Evolutionary conservation across 2,888 invertebrate genomes (phyloP).

Genomic region (Spisula solida): DNA sequence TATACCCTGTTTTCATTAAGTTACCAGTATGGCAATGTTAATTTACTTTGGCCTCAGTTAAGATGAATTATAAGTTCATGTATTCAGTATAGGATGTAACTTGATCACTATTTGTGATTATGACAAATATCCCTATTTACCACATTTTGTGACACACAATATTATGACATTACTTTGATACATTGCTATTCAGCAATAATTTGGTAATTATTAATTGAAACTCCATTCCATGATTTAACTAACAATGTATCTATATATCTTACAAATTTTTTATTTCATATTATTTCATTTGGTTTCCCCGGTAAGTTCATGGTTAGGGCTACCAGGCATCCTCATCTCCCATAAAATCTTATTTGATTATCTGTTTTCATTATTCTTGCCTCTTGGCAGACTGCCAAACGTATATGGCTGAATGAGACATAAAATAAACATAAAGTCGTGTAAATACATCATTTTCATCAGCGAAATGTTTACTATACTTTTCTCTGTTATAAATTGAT

Average conservation of each 20-base stretch:
- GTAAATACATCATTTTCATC: conserved; percentile 38
- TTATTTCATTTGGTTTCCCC: conserved; percentile 11
- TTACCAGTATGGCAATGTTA: too few relatives aligned
- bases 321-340: not conserved
- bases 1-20: too few relatives aligned
- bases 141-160: too few relatives aligned
- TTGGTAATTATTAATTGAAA: not conserved
- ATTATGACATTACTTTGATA: too few relatives aligned
- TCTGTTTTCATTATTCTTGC: conserved; percentile 33
- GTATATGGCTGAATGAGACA: conserved; percentile 9
- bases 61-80: too few relatives aligned
- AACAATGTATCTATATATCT: not conserved
- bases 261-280: not conserved
- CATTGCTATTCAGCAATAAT: too few relatives aligned
- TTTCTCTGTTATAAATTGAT: conserved; percentile 35
- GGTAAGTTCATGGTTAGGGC: not conserved
- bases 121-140: too few relatives aligned
- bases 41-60: too few relatives aligned
- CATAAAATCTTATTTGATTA: conserved; percentile 34
- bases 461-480: not conserved
- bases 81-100: too few relatives aligned
- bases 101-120: too few relatives aligned
- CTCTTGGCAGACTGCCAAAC: conserved; percentile 22
- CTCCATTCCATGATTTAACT: not conserved
- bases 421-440: conserved; percentile 25